Conservation (phyloP, 2,888 invertebrate species). For the Malacosoma neustria region DNA sequence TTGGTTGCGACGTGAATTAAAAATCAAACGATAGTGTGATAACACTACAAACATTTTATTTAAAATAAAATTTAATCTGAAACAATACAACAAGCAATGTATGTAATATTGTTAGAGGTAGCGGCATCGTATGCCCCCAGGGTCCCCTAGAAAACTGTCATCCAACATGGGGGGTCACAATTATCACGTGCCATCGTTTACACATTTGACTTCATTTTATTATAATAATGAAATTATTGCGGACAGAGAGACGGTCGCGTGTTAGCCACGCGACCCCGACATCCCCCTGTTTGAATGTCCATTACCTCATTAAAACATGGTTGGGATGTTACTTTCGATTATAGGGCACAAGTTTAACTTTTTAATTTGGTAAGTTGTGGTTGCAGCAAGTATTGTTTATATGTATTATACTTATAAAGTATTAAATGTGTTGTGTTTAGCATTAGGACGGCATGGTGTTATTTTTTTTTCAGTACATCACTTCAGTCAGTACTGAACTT, state of each 20-base stretch:
- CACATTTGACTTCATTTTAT: slow-evolving; percentile 65
- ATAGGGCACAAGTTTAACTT: slow-evolving; percentile 46
- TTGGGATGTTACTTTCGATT: slow-evolving; percentile 36
- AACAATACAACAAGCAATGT: too few species aligned
- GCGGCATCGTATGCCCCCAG: neutral
- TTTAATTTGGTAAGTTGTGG: slow-evolving; percentile 58
- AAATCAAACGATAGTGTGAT: too few species aligned
- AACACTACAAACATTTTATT: too few species aligned
- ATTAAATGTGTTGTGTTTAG: too few species aligned
- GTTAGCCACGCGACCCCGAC: slow-evolving; percentile 28
- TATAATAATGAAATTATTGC: slow-evolving; percentile 67
- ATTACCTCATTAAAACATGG: slow-evolving; percentile 64
- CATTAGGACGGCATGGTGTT: too few species aligned
- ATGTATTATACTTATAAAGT: too few species aligned
- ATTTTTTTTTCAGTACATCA: too few species aligned
- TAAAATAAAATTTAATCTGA: too few species aligned
- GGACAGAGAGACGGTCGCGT: slow-evolving; percentile 43
- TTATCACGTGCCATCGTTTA: slow-evolving; percentile 60
- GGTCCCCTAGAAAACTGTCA: slow-evolving; percentile 12
- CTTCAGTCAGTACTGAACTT: too few species aligned
- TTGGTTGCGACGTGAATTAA: too few species aligned
- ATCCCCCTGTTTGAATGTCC: slow-evolving; percentile 33
- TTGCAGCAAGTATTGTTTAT: too few species aligned
- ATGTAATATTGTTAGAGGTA: neutral
- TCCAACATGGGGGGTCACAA: slow-evolving; percentile 25